phyloP scores from a whole-genome alignment of 2,888 invertebrate genomes.

The Lagria hirta region DNA sequence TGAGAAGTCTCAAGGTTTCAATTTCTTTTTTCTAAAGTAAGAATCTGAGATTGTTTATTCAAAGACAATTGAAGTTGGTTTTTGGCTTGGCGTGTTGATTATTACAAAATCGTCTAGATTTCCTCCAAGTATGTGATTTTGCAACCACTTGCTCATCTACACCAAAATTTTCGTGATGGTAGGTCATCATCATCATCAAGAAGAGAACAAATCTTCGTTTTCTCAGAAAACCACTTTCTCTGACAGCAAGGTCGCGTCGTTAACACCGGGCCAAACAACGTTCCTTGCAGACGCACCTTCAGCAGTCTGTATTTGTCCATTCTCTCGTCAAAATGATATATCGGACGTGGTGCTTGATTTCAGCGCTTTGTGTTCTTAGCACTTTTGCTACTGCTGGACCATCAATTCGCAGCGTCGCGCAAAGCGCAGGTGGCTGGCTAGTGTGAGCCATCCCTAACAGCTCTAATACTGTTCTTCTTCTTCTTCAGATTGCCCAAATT shows the following conservation, averaged over 20 bases:
- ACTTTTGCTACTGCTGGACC: slow-evolving; percentile 36
- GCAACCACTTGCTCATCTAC: too few relatives aligned
- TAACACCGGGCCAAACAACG: slow-evolving; percentile 30
- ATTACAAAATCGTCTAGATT: too few relatives aligned
- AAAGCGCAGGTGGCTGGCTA: slow-evolving; percentile 26
- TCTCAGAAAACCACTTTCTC: slow-evolving; percentile 27
- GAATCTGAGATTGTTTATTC: too few relatives aligned
- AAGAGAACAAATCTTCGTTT: slow-evolving; percentile 7
- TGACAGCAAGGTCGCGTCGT: slow-evolving; percentile 28
- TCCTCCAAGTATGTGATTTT: too few relatives aligned
- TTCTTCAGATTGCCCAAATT: slow-evolving; percentile 76
- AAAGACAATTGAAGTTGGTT: too few relatives aligned
- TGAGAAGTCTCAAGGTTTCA: too few relatives aligned
- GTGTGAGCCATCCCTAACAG: slow-evolving; percentile 2
- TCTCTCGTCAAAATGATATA: slow-evolving; percentile 25
- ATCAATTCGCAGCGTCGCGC: slow-evolving; percentile 29
- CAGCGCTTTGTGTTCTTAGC: slow-evolving; percentile 31
- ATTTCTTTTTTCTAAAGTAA: too few relatives aligned
- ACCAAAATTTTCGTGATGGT: too few relatives aligned
- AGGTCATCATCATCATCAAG: too few relatives aligned
- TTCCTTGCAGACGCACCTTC: slow-evolving; percentile 29
- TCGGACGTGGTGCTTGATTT: slow-evolving; percentile 27
- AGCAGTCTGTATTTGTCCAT: slow-evolving; percentile 23
- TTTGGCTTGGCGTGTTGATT: too few relatives aligned
- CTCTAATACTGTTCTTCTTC: slow-evolving; percentile 20